phyloP scores from a whole-genome alignment of 2,888 invertebrate species.

The Sesia bembeciformis region DNA sequence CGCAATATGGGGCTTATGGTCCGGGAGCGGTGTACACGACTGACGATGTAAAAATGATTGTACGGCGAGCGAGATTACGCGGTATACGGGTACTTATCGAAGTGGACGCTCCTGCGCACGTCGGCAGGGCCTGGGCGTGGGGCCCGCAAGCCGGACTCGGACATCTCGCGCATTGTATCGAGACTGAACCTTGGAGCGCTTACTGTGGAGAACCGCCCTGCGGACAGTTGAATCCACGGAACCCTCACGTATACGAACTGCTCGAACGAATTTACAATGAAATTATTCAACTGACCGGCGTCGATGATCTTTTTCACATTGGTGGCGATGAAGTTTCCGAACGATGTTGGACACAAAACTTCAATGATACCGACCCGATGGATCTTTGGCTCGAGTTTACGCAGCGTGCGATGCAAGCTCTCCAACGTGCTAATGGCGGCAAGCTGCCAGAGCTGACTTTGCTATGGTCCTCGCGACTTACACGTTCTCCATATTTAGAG shows the following conservation, averaged over 20 bases:
- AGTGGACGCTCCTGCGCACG: constrained; percentile 93
- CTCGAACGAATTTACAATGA: constrained; percentile 84
- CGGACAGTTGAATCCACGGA: constrained; percentile 88
- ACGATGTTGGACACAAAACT: constrained; percentile 84
- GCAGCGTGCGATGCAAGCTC: constrained; percentile 73
- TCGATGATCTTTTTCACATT: constrained; percentile 86
- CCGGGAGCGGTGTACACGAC: constrained; percentile 83
- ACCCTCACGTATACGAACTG: constrained; percentile 83
- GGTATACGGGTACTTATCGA: constrained; percentile 92
- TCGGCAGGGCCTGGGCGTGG: constrained; percentile 91
- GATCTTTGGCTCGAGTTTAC: constrained; percentile 88
- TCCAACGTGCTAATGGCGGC: constrained; percentile 77
- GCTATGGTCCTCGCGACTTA: constrained; percentile 86
- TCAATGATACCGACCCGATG: constrained; percentile 84
- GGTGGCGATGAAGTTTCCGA: constrained; percentile 90
- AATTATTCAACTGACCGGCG: constrained; percentile 81
- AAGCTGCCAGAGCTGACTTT: constrained; percentile 73
- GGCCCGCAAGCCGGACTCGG: constrained; percentile 84
- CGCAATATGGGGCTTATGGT: constrained; percentile 89
- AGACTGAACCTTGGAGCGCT: constrained; percentile 85
- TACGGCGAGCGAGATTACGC: constrained; percentile 84
- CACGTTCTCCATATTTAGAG: constrained; percentile 80
- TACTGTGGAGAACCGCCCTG: constrained; percentile 91
- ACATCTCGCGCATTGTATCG: constrained; percentile 85
- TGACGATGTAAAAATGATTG: constrained; percentile 81